Evolutionary conservation across 2,888 invertebrate genomes (phyloP), one percentile per base, ranked within the genome.

Genomic region (Callyntrura guangdongensis): DNA sequence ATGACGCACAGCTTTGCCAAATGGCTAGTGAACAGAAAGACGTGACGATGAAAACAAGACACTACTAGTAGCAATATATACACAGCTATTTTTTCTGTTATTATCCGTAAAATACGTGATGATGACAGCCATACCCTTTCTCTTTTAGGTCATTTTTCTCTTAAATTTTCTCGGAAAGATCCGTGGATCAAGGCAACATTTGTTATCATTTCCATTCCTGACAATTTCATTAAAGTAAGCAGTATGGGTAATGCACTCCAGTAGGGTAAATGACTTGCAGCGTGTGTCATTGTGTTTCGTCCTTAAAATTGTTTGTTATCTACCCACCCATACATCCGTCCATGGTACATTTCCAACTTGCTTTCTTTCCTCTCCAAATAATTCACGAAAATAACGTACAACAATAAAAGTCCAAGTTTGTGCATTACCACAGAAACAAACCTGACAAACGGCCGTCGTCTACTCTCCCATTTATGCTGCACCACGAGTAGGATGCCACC

Each of bases 111-210:
- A 36, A 59, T 59, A 59, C 36, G 36, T 59, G 59, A n/a, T 53
- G 14, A 59, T 59, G 14, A 17, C n/a, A 17, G 5, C 14, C 14
- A n/a, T 59, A n/a, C 5, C 59, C 59, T n/a, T 14, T 59, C n/a
- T n/a, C 6, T 59, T 59, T 17, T 59, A n/a, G 17, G 36, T 6
- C 8, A 59, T 59, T 59, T 59, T n/a, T 17, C 6, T 59, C 17
- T 59, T 59, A 59, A 59, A 59, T 59, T 59, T 59, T 59, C 59
- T 59, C 17, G 17, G 14, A 59, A 6, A n/a, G 59, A 59, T n/a
- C 17, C n/a, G 5, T n/a, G 17, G 59, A 59, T 59, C 59, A 59
- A 59, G 59, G 59, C 59, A 17, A 59, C 59, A 59, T 6, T n/a
- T n/a, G 14, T 59, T 17, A 59, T 59, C 59, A 59, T 59, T 59